Conservation (phyloP, 2,113 vertebrate genomes). For the Brachionichthys hirsutus region DNA sequence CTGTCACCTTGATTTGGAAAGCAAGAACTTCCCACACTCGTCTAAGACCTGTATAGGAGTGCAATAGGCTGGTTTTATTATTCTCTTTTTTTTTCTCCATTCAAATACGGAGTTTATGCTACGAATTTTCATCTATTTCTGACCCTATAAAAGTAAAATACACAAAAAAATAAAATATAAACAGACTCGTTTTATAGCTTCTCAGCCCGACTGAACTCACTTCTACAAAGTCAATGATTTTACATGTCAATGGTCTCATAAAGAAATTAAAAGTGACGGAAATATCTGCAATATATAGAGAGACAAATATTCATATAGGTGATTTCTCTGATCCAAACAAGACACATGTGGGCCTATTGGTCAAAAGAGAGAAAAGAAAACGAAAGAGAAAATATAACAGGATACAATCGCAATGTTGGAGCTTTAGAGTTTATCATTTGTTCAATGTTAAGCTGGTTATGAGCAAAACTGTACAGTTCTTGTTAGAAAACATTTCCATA, state of each 20-base stretch:
- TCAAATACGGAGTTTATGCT: constrained; percentile 69
- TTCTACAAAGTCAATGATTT: constrained; percentile 67
- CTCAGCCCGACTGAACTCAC: constrained; percentile 71
- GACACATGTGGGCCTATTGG: constrained; percentile 81
- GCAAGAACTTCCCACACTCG: constrained; percentile 62
- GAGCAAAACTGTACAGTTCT: constrained; percentile 98
- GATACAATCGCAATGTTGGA: constrained; percentile 85
- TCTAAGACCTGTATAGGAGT: constrained; percentile 67
- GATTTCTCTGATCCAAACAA: constrained; percentile 80
- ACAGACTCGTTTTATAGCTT: constrained; percentile 69
- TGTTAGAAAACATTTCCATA: constrained; percentile 99
- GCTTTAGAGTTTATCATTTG: constrained; percentile 94
- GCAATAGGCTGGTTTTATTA: constrained; percentile 65
- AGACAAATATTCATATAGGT: constrained; percentile 81
- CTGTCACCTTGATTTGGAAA: constrained; percentile 71
- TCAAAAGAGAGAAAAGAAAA: constrained; percentile 59
- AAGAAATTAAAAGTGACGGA: constrained; percentile 74
- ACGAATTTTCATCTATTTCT: constrained; percentile 74
- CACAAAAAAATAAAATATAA: constrained; percentile 71
- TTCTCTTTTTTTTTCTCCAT: constrained; percentile 6
- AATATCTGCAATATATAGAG: constrained; percentile 77
- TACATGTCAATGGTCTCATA: constrained; percentile 76
- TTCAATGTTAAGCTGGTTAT: constrained; percentile 98
- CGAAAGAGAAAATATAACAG: constrained; percentile 53
- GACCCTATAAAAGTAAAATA: constrained; percentile 76